phyloP scores from a whole-genome alignment of 2,113 vertebrate genomes.

The Pleuronectes platessa region DNA sequence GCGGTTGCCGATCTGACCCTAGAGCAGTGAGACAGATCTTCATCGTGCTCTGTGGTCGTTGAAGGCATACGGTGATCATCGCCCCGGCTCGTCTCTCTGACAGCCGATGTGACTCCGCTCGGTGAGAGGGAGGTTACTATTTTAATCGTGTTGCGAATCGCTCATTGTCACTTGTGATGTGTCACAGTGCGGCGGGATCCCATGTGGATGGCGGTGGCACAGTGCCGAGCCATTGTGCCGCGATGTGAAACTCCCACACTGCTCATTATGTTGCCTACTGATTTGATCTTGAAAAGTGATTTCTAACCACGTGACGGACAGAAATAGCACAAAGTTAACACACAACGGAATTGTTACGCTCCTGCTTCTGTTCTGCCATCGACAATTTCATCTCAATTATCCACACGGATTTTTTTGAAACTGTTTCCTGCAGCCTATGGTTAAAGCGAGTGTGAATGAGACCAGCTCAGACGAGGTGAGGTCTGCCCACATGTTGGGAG shows the following conservation, averaged over 20 bases:
- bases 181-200: slow-evolving; percentile 34
- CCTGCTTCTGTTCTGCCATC: slow-evolving; percentile 33
- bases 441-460: slow-evolving; percentile 3
- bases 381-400: slow-evolving; percentile 33
- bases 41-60: slow-evolving; percentile 17
- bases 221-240: slow-evolving; percentile 29
- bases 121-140: slow-evolving; percentile 47
- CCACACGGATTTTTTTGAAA: slow-evolving; percentile 12
- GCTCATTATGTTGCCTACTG: slow-evolving; percentile 28
- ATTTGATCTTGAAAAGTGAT: slow-evolving; percentile 22
- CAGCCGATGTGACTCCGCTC: slow-evolving; percentile 27
- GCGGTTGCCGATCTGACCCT: slow-evolving; percentile 34
- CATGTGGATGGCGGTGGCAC: slow-evolving; percentile 35
- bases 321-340: slow-evolving; percentile 56
- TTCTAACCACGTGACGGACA: not conserved
- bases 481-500: slow-evolving; percentile 6
- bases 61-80: slow-evolving; percentile 37
- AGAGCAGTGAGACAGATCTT: slow-evolving; percentile 28
- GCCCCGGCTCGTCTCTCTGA: not conserved
- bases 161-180: slow-evolving; percentile 53
- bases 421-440: slow-evolving; percentile 22
- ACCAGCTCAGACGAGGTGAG: not conserved
- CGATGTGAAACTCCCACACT: slow-evolving; percentile 39
- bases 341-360: slow-evolving; percentile 1
- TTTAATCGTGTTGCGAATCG: slow-evolving; percentile 54